Percentiles rank a stretch among this genome's conserved stretches.
Conservation (phyloP, 2,888 invertebrate genomes). For the Heliconius hortense region DNA sequence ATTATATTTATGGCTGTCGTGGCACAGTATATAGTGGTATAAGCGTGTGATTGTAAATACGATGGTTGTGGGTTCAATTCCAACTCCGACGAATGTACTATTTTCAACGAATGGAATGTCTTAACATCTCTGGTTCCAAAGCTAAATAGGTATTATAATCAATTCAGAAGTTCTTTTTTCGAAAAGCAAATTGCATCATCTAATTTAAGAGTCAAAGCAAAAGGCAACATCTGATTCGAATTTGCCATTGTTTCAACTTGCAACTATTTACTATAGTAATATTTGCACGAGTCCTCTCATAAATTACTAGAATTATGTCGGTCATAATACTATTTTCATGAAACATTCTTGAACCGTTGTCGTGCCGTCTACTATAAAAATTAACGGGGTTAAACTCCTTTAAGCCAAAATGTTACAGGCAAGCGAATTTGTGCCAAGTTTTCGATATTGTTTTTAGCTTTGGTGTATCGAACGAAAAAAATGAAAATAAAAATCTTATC, state of each 20-base stretch:
- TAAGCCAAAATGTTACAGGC: slow-evolving; percentile 40
- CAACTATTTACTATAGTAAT: slow-evolving; percentile 21
- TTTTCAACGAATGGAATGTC: no score
- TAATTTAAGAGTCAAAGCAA: slow-evolving; percentile 6
- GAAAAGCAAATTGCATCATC: neutral
- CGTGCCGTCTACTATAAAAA: slow-evolving; percentile 46
- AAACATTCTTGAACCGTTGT: slow-evolving; percentile 44
- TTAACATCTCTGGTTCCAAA: no score
- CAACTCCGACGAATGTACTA: no score
- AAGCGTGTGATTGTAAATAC: no score
- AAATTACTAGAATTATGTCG: slow-evolving; percentile 39
- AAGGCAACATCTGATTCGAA: slow-evolving; percentile 41
- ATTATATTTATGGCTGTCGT: no score
- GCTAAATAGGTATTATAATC: no score
- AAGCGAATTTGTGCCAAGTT: slow-evolving; percentile 47
- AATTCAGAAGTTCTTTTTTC: no score
- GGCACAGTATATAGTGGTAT: no score
- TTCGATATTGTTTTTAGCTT: slow-evolving; percentile 45
- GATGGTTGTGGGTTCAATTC: no score
- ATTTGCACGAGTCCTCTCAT: slow-evolving; percentile 36
- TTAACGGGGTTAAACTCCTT: slow-evolving; percentile 47
- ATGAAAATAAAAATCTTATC: neutral
- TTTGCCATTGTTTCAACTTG: slow-evolving; percentile 27
- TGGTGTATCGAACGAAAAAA: slow-evolving; percentile 7
- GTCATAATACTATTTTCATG: slow-evolving; percentile 43